A percentile compares a stretch with the other conserved stretches of the same genome.
Evolutionary conservation across 92 coral and sea anemone species (phyloP).

Genomic region (Heliopora coerulea): DNA sequence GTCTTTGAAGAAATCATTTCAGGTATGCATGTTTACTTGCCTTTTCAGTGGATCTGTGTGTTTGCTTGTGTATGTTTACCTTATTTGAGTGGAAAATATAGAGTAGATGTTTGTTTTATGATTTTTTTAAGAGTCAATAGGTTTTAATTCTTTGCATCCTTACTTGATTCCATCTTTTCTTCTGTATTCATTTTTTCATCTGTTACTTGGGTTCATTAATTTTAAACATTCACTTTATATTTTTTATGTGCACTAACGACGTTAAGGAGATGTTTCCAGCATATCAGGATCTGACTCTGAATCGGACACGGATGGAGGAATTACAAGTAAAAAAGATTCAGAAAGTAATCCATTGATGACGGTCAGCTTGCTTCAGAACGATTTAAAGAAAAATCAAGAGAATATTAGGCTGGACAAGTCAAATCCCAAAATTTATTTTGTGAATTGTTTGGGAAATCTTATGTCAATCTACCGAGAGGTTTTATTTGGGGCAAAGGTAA

Average conservation of each 20-base stretch:
- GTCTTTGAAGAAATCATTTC: conserved; percentile 88
- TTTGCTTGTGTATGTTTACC: too few relatives aligned
- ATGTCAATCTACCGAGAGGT: conserved; percentile 72
- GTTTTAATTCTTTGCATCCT: too few relatives aligned
- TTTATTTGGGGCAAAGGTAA: conserved; percentile 67
- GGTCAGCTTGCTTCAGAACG: conserved; percentile 21
- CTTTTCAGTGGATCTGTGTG: neutral
- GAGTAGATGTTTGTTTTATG: too few relatives aligned
- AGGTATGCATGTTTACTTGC: conserved; percentile 43
- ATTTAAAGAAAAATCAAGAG: conserved; percentile 14
- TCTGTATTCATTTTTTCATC: too few relatives aligned
- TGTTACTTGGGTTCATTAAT: neutral
- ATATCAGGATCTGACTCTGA: conserved; percentile 92
- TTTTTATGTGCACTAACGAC: too few relatives aligned
- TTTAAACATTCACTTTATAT: neutral
- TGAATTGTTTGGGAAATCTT: conserved; percentile 59
- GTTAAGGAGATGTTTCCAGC: conserved; percentile 86
- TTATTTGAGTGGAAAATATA: neutral
- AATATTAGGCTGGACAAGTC: conserved; percentile 18
- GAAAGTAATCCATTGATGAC: conserved; percentile 37
- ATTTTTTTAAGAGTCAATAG: too few relatives aligned
- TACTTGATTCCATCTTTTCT: too few relatives aligned
- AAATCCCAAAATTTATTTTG: conserved; percentile 78
- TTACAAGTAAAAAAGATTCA: neutral
- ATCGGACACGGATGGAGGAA: conserved; percentile 7